Conservation (phyloP, 2,113 vertebrate species). For the Balaenoptera acutorostrata region DNA sequence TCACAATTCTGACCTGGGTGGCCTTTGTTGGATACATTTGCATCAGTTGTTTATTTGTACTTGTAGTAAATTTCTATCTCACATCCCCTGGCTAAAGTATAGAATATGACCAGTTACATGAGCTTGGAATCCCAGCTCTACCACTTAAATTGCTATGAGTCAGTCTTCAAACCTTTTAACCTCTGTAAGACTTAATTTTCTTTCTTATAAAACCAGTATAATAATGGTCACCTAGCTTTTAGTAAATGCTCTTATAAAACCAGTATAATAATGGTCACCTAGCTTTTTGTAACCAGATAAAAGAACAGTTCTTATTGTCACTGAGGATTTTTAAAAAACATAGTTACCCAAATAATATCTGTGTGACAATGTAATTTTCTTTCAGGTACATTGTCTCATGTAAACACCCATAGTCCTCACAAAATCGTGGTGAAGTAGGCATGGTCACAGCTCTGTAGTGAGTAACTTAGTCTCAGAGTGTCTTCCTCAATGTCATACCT, state of each 20-base stretch:
- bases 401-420: not conserved
- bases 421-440: not conserved
- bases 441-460: not conserved
- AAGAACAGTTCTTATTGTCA: not conserved
- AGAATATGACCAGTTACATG: not conserved
- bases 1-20: not conserved
- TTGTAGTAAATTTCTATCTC: not conserved
- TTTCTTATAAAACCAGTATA: not conserved
- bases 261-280: not conserved
- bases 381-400: not conserved
- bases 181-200: not conserved
- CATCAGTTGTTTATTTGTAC: not conserved
- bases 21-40: not conserved
- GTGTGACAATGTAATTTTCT: not conserved
- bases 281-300: not conserved
- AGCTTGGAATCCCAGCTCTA: not conserved
- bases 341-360: not conserved
- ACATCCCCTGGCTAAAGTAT: not conserved
- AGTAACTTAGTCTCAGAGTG: not conserved
- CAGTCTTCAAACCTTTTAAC: not conserved
- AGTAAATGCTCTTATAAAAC: not conserved
- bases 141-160: not conserved
- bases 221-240: not conserved
- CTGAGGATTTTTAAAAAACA: not conserved
- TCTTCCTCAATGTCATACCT: not conserved